Conservation (phyloP, 1,140 invertebrate genomes). For the Portunus trituberculatus region DNA sequence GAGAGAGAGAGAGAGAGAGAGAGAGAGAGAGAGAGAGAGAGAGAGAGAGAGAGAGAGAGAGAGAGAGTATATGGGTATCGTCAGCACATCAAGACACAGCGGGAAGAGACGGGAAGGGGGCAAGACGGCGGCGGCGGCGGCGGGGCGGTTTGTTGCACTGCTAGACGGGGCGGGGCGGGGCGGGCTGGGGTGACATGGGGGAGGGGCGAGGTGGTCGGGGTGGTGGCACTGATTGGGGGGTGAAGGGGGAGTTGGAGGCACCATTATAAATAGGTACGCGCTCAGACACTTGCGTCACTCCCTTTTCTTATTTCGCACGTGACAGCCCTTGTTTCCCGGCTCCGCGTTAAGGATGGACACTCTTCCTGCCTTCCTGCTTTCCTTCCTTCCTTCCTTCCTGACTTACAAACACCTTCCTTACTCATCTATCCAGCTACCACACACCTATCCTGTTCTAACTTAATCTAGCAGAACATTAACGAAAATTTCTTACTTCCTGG, state of each 20-base stretch:
- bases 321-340: background rate
- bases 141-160: no score
- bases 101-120: background rate
- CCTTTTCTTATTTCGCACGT: conserved; percentile 9
- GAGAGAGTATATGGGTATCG: no score
- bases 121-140: background rate
- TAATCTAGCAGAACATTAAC: no score
- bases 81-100: no score
- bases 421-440: no score
- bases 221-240: background rate
- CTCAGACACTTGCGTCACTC: conserved; percentile 53
- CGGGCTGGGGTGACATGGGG: background rate
- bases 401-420: no score
- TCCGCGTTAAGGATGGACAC: no score
- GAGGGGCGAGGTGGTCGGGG: background rate
- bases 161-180: background rate
- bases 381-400: background rate
- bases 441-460: no score
- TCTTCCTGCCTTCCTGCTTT: background rate
- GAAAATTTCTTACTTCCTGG: no score
- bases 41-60: background rate
- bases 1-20: background rate
- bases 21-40: background rate
- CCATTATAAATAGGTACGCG: conserved; percentile 53
- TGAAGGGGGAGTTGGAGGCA: background rate